Conservation (phyloP, 1,140 invertebrate species). For the Dendroctonus ponderosae region DNA sequence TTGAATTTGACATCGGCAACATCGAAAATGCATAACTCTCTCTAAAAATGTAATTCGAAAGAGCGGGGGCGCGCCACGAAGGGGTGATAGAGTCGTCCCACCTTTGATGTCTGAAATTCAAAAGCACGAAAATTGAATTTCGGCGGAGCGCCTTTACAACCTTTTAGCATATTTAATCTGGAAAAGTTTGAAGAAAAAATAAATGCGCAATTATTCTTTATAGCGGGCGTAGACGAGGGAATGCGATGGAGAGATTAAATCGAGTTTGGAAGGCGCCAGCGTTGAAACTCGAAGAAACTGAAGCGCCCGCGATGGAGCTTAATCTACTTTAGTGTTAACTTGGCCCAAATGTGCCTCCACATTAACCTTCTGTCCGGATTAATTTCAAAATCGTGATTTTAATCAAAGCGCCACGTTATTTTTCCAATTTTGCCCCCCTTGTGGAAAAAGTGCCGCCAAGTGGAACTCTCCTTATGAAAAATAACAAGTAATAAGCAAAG, state of each 20-base stretch:
- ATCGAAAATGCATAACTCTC: slow-evolving; percentile 41
- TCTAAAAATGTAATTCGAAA: slow-evolving; percentile 39
- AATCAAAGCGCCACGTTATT: slow-evolving; percentile 8
- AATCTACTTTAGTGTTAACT: too few relatives aligned
- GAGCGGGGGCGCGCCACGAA: slow-evolving; percentile 20
- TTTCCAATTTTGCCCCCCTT: slow-evolving; percentile 6
- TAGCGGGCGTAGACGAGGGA: slow-evolving; percentile 23
- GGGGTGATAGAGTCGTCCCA: slow-evolving; percentile 42
- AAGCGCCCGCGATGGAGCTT: too few relatives aligned
- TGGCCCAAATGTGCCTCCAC: too few relatives aligned
- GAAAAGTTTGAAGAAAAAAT: slow-evolving; percentile 43
- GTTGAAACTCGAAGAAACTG: slow-evolving; percentile 17
- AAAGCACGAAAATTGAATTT: slow-evolving; percentile 46
- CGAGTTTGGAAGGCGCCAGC: slow-evolving; percentile 35
- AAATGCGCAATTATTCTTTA: slow-evolving; percentile 44
- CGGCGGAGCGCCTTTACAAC: slow-evolving; percentile 42
- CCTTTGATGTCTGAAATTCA: slow-evolving; percentile 45
- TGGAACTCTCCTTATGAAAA: slow-evolving; percentile 26
- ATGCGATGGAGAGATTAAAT: slow-evolving; percentile 35
- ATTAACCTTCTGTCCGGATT: too few relatives aligned
- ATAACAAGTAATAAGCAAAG: slow-evolving; percentile 27
- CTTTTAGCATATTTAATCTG: slow-evolving; percentile 45
- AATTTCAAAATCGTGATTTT: too few relatives aligned
- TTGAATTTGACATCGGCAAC: slow-evolving; percentile 39
- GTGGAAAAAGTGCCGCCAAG: slow-evolving; percentile 17